Conservation (phyloP, 1,140 invertebrate genomes). For the Drosophila eugracilis region DNA sequence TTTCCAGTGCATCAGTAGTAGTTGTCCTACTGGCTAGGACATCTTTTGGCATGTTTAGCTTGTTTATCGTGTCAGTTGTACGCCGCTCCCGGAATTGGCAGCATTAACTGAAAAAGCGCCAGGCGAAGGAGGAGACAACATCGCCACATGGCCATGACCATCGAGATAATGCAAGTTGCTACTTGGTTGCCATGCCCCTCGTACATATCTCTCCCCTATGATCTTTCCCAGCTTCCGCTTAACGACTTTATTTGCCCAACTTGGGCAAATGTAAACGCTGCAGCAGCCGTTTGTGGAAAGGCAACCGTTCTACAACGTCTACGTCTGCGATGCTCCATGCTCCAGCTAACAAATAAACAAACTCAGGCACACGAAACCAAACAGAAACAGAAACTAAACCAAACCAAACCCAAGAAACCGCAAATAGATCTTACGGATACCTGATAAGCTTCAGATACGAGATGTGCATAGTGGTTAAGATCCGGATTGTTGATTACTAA, state of each 20-base stretch:
- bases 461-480: conserved; percentile 19
- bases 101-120: conserved; percentile 56
- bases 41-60: conserved; percentile 49
- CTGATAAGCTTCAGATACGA: conserved; percentile 47
- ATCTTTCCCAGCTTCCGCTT: conserved; percentile 50
- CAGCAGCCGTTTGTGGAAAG: conserved; percentile 18
- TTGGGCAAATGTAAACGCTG: conserved; percentile 71
- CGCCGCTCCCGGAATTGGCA: conserved; percentile 68
- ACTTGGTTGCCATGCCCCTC: conserved; percentile 31
- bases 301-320: conserved; percentile 16
- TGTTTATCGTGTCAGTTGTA: conserved; percentile 78
- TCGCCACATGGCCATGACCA: conserved; percentile 25
- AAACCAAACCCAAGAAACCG: conserved; percentile 60
- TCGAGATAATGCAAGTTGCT: conserved; percentile 50
- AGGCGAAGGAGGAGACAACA: conserved; percentile 45
- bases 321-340: conserved; percentile 29
- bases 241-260: conserved; percentile 77
- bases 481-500: neutral
- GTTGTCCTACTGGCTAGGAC: conserved; percentile 17
- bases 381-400: conserved; percentile 40
- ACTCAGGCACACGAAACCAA: conserved; percentile 49
- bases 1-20: neutral
- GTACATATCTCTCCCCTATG: conserved; percentile 3
- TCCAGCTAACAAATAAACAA: conserved; percentile 58
- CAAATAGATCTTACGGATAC: conserved; percentile 74